Evolutionary conservation across 1,140 invertebrate genomes (phyloP).

Genomic region (Ceratosolen solmsi): DNA sequence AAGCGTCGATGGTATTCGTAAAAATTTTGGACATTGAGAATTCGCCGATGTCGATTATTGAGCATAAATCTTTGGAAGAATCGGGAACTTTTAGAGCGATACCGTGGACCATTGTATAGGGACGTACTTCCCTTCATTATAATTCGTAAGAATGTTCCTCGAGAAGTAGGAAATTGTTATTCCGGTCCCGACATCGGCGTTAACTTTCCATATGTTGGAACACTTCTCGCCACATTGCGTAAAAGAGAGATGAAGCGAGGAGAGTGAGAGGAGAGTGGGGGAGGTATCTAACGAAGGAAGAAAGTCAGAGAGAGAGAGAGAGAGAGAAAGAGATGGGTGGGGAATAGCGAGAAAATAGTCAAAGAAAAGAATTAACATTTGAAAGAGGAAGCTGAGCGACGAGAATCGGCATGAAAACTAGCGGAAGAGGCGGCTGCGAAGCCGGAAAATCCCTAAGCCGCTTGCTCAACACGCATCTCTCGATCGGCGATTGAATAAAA

Average conservation of each 20-base stretch:
- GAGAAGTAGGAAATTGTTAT: slow-evolving; percentile 2
- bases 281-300: no score
- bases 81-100: neutral
- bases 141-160: neutral
- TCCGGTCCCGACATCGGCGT: neutral
- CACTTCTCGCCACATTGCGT: neutral
- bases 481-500: slow-evolving; percentile 21
- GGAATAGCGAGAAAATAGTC: neutral
- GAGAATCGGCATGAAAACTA: neutral
- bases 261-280: no score
- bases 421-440: neutral
- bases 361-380: neutral
- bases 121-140: neutral
- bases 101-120: neutral
- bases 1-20: no score
- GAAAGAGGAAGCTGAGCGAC: neutral
- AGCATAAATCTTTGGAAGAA: neutral
- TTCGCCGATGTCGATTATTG: neutral
- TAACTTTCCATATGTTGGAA: neutral
- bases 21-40: neutral
- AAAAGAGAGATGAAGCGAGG: neutral
- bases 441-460: slow-evolving; percentile 36
- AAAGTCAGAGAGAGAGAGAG: no score
- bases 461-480: slow-evolving; percentile 24
- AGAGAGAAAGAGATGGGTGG: no score